Conservation (phyloP, 2,113 vertebrate species). For the Camelus dromedarius region DNA sequence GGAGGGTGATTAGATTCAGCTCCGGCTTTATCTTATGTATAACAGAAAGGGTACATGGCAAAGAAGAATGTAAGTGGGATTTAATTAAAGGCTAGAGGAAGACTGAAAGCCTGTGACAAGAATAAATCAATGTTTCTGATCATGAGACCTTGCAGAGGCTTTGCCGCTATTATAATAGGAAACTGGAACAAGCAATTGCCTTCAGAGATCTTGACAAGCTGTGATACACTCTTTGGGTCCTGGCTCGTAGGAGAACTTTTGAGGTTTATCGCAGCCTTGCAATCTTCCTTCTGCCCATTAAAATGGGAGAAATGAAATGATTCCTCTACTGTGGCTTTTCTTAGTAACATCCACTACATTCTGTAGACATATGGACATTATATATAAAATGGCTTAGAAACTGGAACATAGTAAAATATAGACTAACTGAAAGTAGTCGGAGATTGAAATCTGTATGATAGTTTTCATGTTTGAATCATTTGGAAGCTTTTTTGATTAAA, state of each 20-base stretch:
- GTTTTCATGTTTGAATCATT: not conserved
- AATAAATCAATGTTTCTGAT: conserved; percentile 84
- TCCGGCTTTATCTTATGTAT: conserved; percentile 67
- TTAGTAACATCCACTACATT: conserved; percentile 40
- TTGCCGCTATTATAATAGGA: conserved; percentile 62
- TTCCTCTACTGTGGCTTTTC: conserved; percentile 48
- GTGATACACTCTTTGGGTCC: conserved; percentile 17
- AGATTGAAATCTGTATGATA: not conserved
- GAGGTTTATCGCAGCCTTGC: conserved; percentile 12
- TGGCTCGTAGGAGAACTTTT: conserved; percentile 34
- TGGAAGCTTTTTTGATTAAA: not conserved
- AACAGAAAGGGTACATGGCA: conserved; percentile 56
- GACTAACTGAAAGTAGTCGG: not conserved
- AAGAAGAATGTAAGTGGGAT: conserved; percentile 59
- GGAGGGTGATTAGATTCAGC: not conserved
- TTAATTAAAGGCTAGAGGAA: conserved; percentile 80
- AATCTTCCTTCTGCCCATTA: conserved; percentile 60
- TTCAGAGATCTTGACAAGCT: conserved; percentile 68
- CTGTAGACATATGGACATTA: not conserved
- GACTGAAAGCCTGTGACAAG: conserved; percentile 67
- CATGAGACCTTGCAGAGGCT: conserved; percentile 72
- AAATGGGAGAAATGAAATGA: conserved; percentile 18
- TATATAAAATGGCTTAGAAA: conserved; percentile 62
- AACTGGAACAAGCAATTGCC: conserved; percentile 54
- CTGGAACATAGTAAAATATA: conserved; percentile 39